Evolutionary conservation across 1,140 invertebrate species (phyloP).

Genomic region (Cyclina sinensis): DNA sequence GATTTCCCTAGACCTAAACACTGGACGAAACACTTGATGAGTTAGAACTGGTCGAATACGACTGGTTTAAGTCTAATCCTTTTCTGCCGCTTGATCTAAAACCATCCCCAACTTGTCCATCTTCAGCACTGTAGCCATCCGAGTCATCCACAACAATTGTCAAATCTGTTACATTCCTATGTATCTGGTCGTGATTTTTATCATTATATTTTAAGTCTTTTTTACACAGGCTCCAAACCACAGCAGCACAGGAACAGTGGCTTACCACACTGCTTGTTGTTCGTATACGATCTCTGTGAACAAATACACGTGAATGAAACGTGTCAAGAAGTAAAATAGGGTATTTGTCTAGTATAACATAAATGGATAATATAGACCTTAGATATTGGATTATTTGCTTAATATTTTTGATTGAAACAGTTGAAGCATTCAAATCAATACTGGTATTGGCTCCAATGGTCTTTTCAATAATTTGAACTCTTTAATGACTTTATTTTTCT

Average conservation of each 20-base stretch:
- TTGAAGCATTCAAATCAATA: too few species aligned
- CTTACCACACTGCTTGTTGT: conserved; percentile 72
- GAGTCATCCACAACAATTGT: conserved; percentile 9
- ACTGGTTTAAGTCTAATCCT: background rate
- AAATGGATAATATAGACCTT: too few species aligned
- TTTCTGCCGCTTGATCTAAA: background rate
- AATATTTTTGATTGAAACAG: too few species aligned
- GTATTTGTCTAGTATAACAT: too few species aligned
- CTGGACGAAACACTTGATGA: background rate
- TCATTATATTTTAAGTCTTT: conserved; percentile 38
- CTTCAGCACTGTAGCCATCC: background rate
- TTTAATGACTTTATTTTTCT: too few species aligned
- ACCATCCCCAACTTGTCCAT: background rate
- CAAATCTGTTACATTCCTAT: background rate
- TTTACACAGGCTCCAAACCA: conserved; percentile 65
- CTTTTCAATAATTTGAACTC: too few species aligned
- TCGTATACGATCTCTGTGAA: conserved; percentile 73
- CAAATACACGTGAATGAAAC: too few species aligned
- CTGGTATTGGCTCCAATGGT: too few species aligned
- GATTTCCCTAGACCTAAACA: too few species aligned
- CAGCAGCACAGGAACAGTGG: conserved; percentile 71
- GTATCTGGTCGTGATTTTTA: conserved; percentile 9
- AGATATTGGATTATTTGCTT: too few species aligned
- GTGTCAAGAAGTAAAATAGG: too few species aligned
- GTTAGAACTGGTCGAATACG: background rate